phyloP scores from a whole-genome alignment of 2,797 vertebrate species.

The Choloepus didactylus region DNA sequence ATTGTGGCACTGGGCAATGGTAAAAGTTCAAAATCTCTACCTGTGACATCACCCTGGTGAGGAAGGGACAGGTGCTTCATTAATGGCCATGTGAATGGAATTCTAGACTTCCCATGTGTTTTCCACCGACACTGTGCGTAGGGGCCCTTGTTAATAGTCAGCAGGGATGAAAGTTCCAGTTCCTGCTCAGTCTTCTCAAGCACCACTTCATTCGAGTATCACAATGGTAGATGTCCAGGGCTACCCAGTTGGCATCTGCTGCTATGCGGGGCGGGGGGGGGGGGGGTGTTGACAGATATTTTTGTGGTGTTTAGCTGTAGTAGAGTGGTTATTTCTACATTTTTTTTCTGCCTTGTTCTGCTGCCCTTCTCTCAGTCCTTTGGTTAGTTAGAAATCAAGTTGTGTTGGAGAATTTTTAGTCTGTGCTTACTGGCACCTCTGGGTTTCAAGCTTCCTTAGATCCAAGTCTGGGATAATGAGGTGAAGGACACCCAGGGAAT shows the following conservation, averaged over 20 bases:
- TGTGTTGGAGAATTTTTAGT: neutral
- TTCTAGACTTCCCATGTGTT: neutral
- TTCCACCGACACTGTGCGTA: too few relatives aligned
- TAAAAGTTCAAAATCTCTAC: neutral
- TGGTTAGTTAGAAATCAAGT: neutral
- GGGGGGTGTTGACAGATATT: neutral
- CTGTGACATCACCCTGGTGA: neutral
- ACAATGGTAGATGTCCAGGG: too few relatives aligned
- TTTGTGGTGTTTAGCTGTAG: neutral
- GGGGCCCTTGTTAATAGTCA: neutral
- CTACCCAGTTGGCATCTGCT: neutral
- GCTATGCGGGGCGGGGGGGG: too few relatives aligned
- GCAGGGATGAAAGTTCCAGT: neutral
- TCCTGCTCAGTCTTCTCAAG: neutral
- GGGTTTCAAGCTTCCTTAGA: neutral
- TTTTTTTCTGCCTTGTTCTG: neutral
- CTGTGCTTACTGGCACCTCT: neutral
- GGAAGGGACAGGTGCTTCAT: neutral
- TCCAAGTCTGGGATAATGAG: neutral
- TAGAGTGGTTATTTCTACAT: neutral
- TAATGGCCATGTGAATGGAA: too few relatives aligned
- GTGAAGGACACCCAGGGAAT: neutral
- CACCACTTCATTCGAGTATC: neutral
- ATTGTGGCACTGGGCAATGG: too few relatives aligned
- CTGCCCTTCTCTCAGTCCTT: neutral